phyloP scores from a whole-genome alignment of 2,797 vertebrate genomes.

The Phoeniculus purpureus region DNA sequence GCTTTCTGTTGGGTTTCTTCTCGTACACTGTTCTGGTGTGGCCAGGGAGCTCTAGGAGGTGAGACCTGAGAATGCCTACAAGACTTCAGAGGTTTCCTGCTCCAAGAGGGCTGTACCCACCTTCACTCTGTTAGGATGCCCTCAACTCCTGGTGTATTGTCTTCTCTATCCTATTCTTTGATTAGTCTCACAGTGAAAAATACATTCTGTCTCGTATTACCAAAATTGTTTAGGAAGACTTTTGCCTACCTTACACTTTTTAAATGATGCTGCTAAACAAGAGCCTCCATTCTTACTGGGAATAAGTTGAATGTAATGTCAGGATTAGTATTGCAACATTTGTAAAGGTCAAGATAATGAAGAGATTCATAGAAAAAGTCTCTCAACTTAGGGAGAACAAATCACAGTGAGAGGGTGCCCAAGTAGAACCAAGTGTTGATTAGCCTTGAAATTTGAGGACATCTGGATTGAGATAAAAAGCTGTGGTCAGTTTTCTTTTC shows the following conservation, averaged over 20 bases:
- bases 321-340: background rate
- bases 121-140: background rate
- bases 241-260: background rate
- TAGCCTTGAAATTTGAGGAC: background rate
- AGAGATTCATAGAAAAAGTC: background rate
- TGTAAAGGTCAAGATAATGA: background rate
- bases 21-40: background rate
- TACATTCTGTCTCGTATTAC: background rate
- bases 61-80: background rate
- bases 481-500: conserved; percentile 18
- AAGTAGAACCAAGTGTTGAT: conserved; percentile 6
- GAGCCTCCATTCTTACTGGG: background rate
- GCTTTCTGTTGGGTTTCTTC: background rate
- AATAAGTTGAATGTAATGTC: background rate
- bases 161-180: background rate
- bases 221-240: background rate
- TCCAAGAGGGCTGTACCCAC: background rate
- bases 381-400: background rate
- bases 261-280: background rate
- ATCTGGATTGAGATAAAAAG: conserved; percentile 35
- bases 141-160: background rate
- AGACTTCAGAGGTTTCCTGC: background rate
- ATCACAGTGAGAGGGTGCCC: background rate
- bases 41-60: background rate
- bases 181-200: background rate